Conservation (phyloP, 1,140 invertebrate genomes). For the Cecropterus lyciades region DNA sequence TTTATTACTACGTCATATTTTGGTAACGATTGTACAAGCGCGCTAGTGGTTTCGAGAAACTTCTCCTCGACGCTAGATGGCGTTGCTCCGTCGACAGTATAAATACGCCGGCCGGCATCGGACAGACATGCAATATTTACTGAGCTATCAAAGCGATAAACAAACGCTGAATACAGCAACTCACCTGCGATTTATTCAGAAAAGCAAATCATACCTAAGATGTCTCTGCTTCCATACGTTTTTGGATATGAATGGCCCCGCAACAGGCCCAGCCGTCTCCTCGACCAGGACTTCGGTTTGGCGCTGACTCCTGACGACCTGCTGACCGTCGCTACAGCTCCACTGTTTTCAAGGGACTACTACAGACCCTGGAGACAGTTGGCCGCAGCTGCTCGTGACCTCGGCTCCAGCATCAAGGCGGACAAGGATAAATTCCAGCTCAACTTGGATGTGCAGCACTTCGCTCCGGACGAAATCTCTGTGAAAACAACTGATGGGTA, state of each 20-base stretch:
- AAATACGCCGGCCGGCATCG: constrained; percentile 43
- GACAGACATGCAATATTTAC: constrained; percentile 43
- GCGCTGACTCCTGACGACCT: constrained; percentile 85
- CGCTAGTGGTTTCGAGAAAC: constrained; percentile 48
- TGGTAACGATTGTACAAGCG: constrained; percentile 9
- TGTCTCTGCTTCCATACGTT: constrained; percentile 67
- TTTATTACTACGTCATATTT: constrained; percentile 15
- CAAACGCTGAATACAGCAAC: constrained; percentile 32
- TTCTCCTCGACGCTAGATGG: constrained; percentile 66
- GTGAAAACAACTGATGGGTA: constrained; percentile 91
- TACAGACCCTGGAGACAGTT: constrained; percentile 83
- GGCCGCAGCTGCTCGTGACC: constrained; percentile 53
- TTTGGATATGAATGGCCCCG: constrained; percentile 69
- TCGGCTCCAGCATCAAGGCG: constrained; percentile 66
- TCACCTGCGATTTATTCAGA: constrained; percentile 13
- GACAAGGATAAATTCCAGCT: constrained; percentile 86
- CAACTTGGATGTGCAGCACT: constrained; percentile 93
- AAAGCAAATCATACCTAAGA: constrained; percentile 36
- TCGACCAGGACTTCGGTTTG: constrained; percentile 87
- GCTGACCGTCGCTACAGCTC: constrained; percentile 66
- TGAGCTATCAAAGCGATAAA: constrained; percentile 45
- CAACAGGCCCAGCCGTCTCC: constrained; percentile 78
- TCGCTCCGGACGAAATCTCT: constrained; percentile 92
- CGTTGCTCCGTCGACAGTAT: constrained; percentile 46
- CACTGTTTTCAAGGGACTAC: constrained; percentile 68